Conservation (phyloP, 2,888 invertebrate genomes). For the Drosophila rubida region DNA sequence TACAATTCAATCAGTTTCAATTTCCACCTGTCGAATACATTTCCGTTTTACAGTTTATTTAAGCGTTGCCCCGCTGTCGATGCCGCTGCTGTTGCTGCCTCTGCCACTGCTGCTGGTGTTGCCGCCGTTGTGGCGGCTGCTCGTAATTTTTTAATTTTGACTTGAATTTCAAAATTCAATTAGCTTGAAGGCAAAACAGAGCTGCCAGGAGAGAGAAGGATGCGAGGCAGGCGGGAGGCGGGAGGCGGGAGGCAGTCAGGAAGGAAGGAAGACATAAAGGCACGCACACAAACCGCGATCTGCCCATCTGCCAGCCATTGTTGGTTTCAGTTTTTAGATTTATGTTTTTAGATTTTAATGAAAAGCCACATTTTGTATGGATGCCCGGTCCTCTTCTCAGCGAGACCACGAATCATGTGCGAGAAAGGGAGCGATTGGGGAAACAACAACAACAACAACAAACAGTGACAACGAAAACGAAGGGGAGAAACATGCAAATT, state of each 20-base stretch:
- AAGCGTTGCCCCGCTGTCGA: conserved; percentile 9
- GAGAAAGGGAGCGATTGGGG: not conserved
- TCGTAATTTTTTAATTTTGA: conserved; percentile 75
- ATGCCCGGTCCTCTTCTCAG: conserved; percentile 5
- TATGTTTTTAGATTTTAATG: conserved; percentile 75
- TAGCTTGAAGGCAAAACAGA: conserved; percentile 43
- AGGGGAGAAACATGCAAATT: conserved; percentile 49
- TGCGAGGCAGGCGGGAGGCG: not conserved
- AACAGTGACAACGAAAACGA: too few species aligned
- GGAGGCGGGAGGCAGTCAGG: not conserved
- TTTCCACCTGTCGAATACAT: conserved; percentile 79
- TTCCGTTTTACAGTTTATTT: conserved; percentile 76
- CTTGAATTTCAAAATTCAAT: conserved; percentile 76
- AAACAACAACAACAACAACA: not conserved
- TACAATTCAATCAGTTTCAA: conserved; percentile 79
- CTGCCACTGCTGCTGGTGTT: not conserved
- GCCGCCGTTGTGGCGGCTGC: conserved; percentile 27
- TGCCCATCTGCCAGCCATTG: conserved; percentile 44
- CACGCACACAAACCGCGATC: conserved; percentile 34
- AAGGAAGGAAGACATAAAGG: conserved; percentile 1
- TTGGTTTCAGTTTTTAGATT: conserved; percentile 69
- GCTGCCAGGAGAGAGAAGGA: conserved; percentile 22
- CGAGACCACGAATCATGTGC: not conserved
- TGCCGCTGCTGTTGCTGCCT: not conserved
- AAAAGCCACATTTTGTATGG: conserved; percentile 68